Evolutionary conservation across 2,888 invertebrate genomes (phyloP).

Genomic region (Ditula angustiorana): DNA sequence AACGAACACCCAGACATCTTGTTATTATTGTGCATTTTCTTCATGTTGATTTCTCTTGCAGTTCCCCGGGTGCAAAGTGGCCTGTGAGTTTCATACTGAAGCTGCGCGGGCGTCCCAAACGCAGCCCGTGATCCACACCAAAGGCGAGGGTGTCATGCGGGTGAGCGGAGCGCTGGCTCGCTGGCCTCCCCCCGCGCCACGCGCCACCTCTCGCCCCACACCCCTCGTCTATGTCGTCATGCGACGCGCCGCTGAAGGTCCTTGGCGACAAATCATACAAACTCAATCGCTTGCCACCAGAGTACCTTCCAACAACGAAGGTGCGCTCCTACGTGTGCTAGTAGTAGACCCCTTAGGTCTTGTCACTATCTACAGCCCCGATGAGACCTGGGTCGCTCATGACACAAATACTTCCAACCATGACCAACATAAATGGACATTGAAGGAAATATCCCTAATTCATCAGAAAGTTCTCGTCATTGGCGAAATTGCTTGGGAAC

Average conservation of each 20-base stretch:
- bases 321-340: constrained; percentile 87
- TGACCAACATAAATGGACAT: constrained; percentile 85
- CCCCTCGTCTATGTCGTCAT: constrained; percentile 89
- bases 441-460: constrained; percentile 89
- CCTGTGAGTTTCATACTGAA: constrained; percentile 89
- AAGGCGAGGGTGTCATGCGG: constrained; percentile 88
- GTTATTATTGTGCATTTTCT: not conserved
- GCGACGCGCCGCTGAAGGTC: constrained; percentile 87
- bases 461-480: constrained; percentile 90
- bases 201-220: constrained; percentile 83
- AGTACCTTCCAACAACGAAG: constrained; percentile 87
- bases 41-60: constrained; percentile 70
- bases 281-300: constrained; percentile 87
- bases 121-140: constrained; percentile 89
- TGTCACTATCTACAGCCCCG: constrained; percentile 89
- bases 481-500: constrained; percentile 91
- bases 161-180: constrained; percentile 87
- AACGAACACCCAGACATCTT: constrained; percentile 18
- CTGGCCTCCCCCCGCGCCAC: constrained; percentile 87
- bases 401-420: constrained; percentile 80
- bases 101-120: constrained; percentile 87
- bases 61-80: constrained; percentile 90
- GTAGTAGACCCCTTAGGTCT: constrained; percentile 90
- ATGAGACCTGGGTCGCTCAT: constrained; percentile 86
- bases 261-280: constrained; percentile 89